Evolutionary conservation across 2,113 vertebrate species (phyloP).

Genomic region (Chaenogobius annularis): DNA sequence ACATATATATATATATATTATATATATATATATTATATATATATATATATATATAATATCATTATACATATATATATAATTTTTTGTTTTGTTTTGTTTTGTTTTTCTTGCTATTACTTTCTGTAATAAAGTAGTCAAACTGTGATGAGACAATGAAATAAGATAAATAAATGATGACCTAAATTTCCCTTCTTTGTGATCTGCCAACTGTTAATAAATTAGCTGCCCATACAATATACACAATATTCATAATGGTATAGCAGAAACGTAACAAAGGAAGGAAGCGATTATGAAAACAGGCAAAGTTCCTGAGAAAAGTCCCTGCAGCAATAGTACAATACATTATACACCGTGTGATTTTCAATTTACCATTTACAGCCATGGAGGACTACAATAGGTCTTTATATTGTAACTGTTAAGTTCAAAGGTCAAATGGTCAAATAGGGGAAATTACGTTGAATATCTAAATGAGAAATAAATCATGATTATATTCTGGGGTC

Average conservation of each 20-base stretch:
- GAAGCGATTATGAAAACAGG: neutral
- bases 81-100: too few species aligned
- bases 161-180: neutral
- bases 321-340: neutral
- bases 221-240: neutral
- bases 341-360: neutral
- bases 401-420: neutral
- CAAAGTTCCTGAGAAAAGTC: slow-evolving; percentile 5
- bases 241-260: neutral
- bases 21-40: too few species aligned
- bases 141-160: neutral
- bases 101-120: too few species aligned
- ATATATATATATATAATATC: too few species aligned
- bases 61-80: too few species aligned
- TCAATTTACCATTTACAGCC: neutral
- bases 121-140: too few species aligned
- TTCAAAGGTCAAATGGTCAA: neutral
- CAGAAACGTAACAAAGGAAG: neutral
- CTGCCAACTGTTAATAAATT: neutral
- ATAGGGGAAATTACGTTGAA: neutral
- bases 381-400: neutral
- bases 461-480: neutral
- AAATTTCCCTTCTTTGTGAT: neutral
- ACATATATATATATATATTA: too few species aligned
- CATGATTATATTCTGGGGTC: neutral